phyloP scores from a whole-genome alignment of 2,888 invertebrate species.

The Harmothoe impar region DNA sequence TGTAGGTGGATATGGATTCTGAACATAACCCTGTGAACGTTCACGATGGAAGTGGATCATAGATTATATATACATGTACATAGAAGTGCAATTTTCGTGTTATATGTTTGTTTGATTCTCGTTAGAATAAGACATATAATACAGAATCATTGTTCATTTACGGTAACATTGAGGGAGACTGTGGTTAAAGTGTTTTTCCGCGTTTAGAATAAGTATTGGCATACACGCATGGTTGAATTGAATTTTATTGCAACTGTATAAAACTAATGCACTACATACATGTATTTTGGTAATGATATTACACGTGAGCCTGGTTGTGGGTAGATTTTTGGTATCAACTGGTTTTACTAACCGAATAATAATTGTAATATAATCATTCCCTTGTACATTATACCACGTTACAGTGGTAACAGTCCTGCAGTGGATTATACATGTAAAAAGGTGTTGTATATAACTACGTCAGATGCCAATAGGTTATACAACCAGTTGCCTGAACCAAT shows the following conservation, averaged over 20 bases:
- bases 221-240: background rate
- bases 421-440: background rate
- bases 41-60: background rate
- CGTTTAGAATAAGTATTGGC: background rate
- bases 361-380: background rate
- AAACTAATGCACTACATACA: background rate
- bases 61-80: background rate
- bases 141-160: background rate
- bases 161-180: background rate
- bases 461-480: background rate
- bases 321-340: no score
- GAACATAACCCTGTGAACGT: background rate
- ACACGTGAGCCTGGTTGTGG: no score
- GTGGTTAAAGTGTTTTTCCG: background rate
- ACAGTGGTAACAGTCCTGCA: slow-evolving; percentile 4
- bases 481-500: slow-evolving; percentile 7
- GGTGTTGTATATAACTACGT: background rate
- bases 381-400: slow-evolving; percentile 14
- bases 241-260: background rate
- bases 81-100: background rate
- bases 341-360: background rate
- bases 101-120: background rate
- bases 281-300: background rate
- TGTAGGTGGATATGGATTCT: background rate
- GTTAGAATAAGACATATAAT: background rate